Percentiles rank a stretch among this genome's conserved stretches.
phyloP scores from a whole-genome alignment of 1,140 invertebrate species.

The Sminthurinus signatus region DNA sequence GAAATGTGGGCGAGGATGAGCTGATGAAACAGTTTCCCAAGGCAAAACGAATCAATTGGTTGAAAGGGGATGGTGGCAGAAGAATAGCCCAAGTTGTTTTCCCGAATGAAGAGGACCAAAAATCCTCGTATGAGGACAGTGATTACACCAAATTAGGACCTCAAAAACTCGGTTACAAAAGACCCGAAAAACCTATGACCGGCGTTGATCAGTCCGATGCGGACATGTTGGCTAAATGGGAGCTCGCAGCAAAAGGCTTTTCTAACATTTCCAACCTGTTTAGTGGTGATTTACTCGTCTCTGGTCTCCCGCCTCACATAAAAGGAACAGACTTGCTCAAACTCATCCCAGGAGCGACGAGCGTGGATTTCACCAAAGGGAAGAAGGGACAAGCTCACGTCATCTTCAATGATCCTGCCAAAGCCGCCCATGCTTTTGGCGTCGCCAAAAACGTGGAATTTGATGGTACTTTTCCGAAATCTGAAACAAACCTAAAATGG shows the following conservation, averaged over 20 bases:
- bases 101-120: not conserved
- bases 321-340: not conserved
- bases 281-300: not conserved
- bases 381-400: too few species aligned
- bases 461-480: too few species aligned
- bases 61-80: not conserved
- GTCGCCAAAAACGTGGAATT: too few species aligned
- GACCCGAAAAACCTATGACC: too few species aligned
- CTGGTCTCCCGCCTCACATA: not conserved
- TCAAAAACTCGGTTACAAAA: conserved; percentile 6
- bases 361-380: not conserved
- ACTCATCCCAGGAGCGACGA: not conserved
- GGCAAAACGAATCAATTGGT: not conserved
- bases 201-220: too few species aligned
- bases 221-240: too few species aligned
- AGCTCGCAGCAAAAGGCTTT: not conserved
- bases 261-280: not conserved
- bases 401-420: too few species aligned
- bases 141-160: not conserved
- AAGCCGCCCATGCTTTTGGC: too few species aligned
- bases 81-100: not conserved
- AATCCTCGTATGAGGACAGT: not conserved
- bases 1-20: not conserved
- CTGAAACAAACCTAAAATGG: too few species aligned
- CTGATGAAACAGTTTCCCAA: not conserved